A percentile compares a stretch with the other conserved stretches of the same genome.
Evolutionary conservation across 2,113 vertebrate species (phyloP).

Genomic region (Himantopus leucocephalus): DNA sequence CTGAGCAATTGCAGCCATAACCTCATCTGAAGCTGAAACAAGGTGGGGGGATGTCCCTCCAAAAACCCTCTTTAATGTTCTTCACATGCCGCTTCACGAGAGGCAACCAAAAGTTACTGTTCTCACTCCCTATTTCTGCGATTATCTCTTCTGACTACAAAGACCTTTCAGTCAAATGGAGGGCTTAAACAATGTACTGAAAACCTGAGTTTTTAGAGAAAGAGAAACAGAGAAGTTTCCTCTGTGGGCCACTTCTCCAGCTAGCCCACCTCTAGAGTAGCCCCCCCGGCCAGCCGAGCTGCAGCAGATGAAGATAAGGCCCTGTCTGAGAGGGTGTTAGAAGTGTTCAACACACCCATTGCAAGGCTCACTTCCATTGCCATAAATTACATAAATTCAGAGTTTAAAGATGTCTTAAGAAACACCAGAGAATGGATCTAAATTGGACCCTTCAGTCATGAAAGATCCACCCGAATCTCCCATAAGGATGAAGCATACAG

Average conservation of each 20-base stretch:
- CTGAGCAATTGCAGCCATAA: background rate
- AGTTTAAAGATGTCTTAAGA: background rate
- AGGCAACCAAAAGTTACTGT: background rate
- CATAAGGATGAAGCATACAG: background rate
- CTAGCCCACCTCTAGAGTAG: background rate
- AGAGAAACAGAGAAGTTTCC: too few species aligned
- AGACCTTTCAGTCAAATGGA: background rate
- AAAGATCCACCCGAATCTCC: background rate
- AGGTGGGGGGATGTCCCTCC: accelerated
- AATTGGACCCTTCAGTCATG: background rate
- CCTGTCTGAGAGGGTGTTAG: background rate
- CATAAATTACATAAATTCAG: background rate
- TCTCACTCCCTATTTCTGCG: background rate
- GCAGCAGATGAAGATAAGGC: background rate
- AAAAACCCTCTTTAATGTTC: background rate
- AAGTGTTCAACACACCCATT: background rate
- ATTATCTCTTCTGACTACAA: background rate
- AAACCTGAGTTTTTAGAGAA: background rate
- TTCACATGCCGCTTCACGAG: background rate
- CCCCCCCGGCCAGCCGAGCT: background rate
- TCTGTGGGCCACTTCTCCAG: background rate
- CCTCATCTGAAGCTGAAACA: background rate
- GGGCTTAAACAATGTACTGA: background rate
- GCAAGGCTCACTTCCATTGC: background rate
- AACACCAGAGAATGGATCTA: background rate